These are phyloP conservation scores for Reticulitermes speratus DNA, from an alignment of 1,140 invertebrate species.

Conservation along the genomic window DNA sequence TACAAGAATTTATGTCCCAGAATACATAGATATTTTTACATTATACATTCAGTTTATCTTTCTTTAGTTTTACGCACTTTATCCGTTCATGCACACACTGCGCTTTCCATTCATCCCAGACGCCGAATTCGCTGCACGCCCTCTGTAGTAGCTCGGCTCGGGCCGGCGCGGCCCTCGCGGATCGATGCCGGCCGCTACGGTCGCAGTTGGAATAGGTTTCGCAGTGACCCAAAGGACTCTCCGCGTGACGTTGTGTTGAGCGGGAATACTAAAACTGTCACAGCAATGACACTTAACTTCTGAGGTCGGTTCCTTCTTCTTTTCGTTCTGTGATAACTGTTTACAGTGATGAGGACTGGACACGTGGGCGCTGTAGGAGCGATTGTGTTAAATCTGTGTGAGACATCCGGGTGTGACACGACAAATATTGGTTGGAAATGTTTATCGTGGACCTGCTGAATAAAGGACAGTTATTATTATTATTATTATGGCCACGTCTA, in stretches of 20 bases:
- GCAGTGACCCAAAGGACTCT: neutral
- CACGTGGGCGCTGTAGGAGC: too few species aligned
- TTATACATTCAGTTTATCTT: too few species aligned
- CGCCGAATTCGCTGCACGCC: neutral
- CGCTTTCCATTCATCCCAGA: neutral
- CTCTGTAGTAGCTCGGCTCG: neutral
- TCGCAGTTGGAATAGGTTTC: neutral
- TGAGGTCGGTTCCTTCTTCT: neutral
- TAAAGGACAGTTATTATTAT: too few species aligned
- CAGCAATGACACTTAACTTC: neutral
- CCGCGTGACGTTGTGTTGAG: neutral
- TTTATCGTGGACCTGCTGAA: neutral
- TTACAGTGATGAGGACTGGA: too few species aligned
- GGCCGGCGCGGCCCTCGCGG: neutral
- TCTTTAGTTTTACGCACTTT: too few species aligned
- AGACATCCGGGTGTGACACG: neutral
- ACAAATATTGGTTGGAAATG: neutral
- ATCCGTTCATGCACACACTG: neutral
- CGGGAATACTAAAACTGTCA: neutral
- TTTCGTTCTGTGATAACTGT: too few species aligned
- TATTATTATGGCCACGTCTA: neutral
- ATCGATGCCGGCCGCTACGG: neutral
- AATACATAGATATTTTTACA: too few species aligned
- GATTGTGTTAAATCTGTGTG: too few species aligned
- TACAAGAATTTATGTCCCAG: too few species aligned